These are phyloP conservation scores for Paraescarpia echinospica DNA, from an alignment of 1,140 invertebrate species.

Conservation along the genomic window DNA sequence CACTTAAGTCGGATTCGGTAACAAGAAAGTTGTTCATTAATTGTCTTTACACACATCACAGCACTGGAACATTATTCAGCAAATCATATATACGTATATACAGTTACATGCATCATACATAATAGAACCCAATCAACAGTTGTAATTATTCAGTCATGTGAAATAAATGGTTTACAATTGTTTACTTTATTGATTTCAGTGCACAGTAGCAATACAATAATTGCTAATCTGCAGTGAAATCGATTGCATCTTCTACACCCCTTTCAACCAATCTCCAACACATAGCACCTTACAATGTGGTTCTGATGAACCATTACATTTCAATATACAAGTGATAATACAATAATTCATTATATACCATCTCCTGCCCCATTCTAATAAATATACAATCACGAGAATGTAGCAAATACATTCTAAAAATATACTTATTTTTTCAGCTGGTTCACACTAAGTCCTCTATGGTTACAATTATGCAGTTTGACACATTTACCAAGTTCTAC, in stretches of 20 bases:
- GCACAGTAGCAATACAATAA: neutral
- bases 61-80: neutral
- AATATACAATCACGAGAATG: neutral
- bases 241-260: neutral
- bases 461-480: neutral
- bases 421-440: neutral
- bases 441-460: neutral
- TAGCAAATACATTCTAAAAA: neutral
- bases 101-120: neutral
- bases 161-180: neutral
- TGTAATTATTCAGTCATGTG: neutral
- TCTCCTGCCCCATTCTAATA: neutral
- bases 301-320: neutral
- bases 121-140: neutral
- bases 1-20: neutral
- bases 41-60: neutral
- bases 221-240: neutral
- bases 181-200: neutral
- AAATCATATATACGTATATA: neutral
- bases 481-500: neutral
- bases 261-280: neutral
- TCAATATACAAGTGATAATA: neutral
- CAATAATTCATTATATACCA: neutral
- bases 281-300: neutral
- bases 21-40: neutral